Evolutionary conservation across 2,888 invertebrate genomes (phyloP), one percentile per base, ranked within the genome.

Genomic region (Aphidius colemani): DNA sequence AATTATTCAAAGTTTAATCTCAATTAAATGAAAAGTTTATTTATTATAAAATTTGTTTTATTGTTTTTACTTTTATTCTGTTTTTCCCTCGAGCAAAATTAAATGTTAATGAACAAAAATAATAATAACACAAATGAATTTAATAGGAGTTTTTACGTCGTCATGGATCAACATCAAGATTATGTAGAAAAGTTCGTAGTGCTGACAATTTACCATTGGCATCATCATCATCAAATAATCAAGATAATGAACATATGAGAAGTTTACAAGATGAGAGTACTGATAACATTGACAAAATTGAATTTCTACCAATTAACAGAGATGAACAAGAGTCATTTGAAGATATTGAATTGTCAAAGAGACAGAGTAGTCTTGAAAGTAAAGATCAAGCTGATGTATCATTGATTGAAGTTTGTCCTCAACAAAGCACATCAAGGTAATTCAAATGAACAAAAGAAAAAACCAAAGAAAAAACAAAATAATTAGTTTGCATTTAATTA

Each of bases 111-210:
- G 5, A 30, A 30, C 5, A 30, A 30, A 30, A 30, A 3, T 30
- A 30, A 30, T 46, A 59, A 8, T 57, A 49, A 18, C 49, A 7
- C 11, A 44, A 7, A 40, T 56, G 11, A 13, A 44, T 45, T 70
- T 60, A 69, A 5, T 68, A 81, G 75, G 93, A 93, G 83, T 93
- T 92, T 78, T 84, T 92, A 75, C 86, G 92, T 59, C 85, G 92
- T 64, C 91, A 93, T 78, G 92, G 92, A 41, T 92, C 92, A 11
- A 91, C 91, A 75, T 92, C 92, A 62, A 89, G 88, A 72, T 84
- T 92, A 64, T 93, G 92, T 79, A 88, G 93, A 46, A 93, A 92
- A 83, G 92, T 93, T 71, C 89, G 91, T 75, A 89, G 89, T 81
- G 89, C 89, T 68, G 89, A 89, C 78, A 89, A 89, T 78, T 86